phyloP scores from a whole-genome alignment of 2,113 vertebrate species.

The Nannobrachium achirus region DNA sequence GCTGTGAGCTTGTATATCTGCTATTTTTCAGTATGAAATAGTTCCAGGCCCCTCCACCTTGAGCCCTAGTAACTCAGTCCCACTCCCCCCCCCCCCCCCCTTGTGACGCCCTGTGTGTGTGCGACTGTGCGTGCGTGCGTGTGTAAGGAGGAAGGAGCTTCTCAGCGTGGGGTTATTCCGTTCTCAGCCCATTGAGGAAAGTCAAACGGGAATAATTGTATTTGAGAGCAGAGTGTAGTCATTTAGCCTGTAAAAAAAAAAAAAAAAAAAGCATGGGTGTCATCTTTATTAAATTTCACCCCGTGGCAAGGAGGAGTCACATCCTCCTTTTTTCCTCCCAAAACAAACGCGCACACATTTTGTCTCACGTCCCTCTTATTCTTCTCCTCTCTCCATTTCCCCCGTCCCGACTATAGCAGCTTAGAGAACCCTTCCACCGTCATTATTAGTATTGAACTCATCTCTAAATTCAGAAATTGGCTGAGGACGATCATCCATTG shows the following conservation, averaged over 20 bases:
- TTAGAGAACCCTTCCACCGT: slow-evolving; percentile 77
- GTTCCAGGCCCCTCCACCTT: too few species aligned
- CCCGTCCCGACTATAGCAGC: slow-evolving; percentile 58
- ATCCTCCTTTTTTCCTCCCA: slow-evolving; percentile 49
- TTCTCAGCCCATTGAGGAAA: slow-evolving; percentile 40
- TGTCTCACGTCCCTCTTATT: slow-evolving; percentile 47
- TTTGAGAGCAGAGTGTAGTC: slow-evolving; percentile 58
- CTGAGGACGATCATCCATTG: slow-evolving; percentile 82
- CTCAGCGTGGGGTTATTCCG: slow-evolving; percentile 17
- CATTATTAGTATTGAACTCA: slow-evolving; percentile 82
- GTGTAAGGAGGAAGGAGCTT: slow-evolving; percentile 42
- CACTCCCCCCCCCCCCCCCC: too few species aligned
- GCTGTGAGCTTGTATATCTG: too few species aligned
- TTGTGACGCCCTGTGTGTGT: too few species aligned
- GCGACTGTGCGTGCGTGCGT: too few species aligned
- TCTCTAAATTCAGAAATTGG: slow-evolving; percentile 81
- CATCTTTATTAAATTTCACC: slow-evolving; percentile 72
- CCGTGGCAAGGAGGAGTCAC: slow-evolving; percentile 57
- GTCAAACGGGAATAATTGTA: slow-evolving; percentile 63
- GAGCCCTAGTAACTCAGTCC: too few species aligned
- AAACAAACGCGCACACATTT: slow-evolving; percentile 70
- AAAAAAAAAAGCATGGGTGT: slow-evolving; percentile 39
- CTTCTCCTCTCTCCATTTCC: slow-evolving; percentile 23
- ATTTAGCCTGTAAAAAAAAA: slow-evolving; percentile 64
- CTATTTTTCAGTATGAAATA: too few species aligned